Percentiles rank a stretch among this genome's conserved stretches.
phyloP scores from a whole-genome alignment of 2,888 invertebrate genomes.

The Helleia helle region DNA sequence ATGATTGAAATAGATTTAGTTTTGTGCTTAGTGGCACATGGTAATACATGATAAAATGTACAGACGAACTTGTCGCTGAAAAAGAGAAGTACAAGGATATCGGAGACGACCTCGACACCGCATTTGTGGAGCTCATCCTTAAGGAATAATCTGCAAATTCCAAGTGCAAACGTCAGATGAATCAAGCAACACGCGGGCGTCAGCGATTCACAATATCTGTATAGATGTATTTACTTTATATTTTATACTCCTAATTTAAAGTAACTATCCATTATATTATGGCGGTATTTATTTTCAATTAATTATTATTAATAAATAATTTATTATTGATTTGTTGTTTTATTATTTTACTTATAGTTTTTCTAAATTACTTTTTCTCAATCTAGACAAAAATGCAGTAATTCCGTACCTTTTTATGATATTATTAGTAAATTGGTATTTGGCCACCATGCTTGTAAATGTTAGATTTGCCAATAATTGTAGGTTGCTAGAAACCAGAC shows the following conservation, averaged over 20 bases:
- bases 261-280: slow-evolving; percentile 61
- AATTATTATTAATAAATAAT: slow-evolving; percentile 59
- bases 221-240: slow-evolving; percentile 57
- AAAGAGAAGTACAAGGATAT: slow-evolving; percentile 99
- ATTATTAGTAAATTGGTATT: too few species aligned
- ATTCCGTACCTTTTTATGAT: too few species aligned
- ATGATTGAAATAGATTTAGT: too few species aligned
- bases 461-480: too few species aligned
- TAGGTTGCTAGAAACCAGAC: too few species aligned
- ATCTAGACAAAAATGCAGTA: too few species aligned
- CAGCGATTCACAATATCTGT: slow-evolving; percentile 35
- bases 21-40: slow-evolving; percentile 1
- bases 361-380: too few species aligned
- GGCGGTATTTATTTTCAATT: slow-evolving; percentile 70
- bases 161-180: too few species aligned
- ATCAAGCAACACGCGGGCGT: slow-evolving; percentile 31
- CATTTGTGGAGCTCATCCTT: slow-evolving; percentile 95
- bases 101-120: slow-evolving; percentile 99
- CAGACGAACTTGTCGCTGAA: slow-evolving; percentile 95
- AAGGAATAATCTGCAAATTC: slow-evolving; percentile 66
- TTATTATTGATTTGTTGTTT: slow-evolving; percentile 50
- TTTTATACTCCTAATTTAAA: slow-evolving; percentile 67
- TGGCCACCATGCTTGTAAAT: too few species aligned
- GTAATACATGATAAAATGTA: slow-evolving; percentile 13
- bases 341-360: slow-evolving; percentile 15